Conservation (phyloP, 2,888 invertebrate genomes). For the Lumbricus terrestris region DNA sequence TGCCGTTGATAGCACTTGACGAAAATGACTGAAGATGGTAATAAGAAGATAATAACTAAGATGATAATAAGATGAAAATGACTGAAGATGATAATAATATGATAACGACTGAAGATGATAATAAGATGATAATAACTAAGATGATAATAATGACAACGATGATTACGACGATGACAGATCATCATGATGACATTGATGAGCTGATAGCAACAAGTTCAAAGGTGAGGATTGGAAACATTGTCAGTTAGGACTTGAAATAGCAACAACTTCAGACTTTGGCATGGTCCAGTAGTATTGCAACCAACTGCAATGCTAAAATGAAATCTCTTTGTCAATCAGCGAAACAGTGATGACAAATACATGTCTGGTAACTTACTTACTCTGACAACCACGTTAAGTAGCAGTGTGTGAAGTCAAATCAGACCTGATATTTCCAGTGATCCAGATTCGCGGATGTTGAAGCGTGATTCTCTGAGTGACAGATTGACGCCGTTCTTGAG, state of each 20-base stretch:
- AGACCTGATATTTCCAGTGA: conserved; percentile 36
- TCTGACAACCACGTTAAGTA: not conserved
- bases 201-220: not conserved
- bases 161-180: not conserved
- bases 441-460: conserved; percentile 33
- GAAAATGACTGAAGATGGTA: no score
- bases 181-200: not conserved
- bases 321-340: not conserved
- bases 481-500: conserved; percentile 43
- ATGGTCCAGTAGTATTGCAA: not conserved
- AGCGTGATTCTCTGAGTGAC: conserved; percentile 24
- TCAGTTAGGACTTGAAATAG: not conserved
- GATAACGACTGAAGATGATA: no score
- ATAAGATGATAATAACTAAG: no score
- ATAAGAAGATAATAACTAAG: no score
- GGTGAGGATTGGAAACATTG: not conserved
- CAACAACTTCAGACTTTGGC: not conserved
- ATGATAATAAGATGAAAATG: no score
- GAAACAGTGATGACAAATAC: not conserved
- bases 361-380: not conserved
- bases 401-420: not conserved
- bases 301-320: not conserved
- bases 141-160: not conserved
- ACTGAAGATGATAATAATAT: no score
- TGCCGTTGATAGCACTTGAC: not conserved